These are phyloP conservation scores for Ageneiosus marmoratus DNA, from an alignment of 2,113 vertebrate species.

Conservation along the genomic window DNA sequence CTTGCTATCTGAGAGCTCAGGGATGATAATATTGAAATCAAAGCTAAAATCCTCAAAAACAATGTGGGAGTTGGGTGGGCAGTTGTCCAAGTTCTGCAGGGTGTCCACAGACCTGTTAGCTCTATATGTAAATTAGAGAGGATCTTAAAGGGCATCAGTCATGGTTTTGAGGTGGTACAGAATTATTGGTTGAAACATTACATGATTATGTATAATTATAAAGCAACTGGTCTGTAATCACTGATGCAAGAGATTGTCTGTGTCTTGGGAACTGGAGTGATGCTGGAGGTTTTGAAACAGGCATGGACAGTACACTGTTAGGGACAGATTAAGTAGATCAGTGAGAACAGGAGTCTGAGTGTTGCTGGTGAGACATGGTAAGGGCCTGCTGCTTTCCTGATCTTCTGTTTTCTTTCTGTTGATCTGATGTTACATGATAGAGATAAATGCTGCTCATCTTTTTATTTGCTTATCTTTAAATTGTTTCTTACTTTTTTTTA, in stretches of 20 bases:
- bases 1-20: too few relatives aligned
- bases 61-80: too few relatives aligned
- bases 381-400: not conserved
- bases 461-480: not conserved
- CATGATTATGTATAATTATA: not conserved
- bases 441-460: not conserved
- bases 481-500: not conserved
- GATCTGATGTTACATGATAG: not conserved
- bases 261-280: not conserved
- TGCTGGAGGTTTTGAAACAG: not conserved
- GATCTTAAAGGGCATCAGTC: too few relatives aligned
- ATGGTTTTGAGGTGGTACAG: not conserved
- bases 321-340: not conserved
- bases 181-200: not conserved
- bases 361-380: not conserved
- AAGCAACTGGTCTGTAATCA: not conserved
- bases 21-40: too few relatives aligned
- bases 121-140: too few relatives aligned
- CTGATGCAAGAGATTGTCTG: not conserved
- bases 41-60: too few relatives aligned
- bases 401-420: not conserved
- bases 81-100: too few relatives aligned
- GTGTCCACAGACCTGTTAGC: too few relatives aligned
- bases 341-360: not conserved
- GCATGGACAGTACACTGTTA: not conserved